Evolutionary conservation across 2,797 vertebrate species (phyloP).

Genomic region (Acanthis flammea): DNA sequence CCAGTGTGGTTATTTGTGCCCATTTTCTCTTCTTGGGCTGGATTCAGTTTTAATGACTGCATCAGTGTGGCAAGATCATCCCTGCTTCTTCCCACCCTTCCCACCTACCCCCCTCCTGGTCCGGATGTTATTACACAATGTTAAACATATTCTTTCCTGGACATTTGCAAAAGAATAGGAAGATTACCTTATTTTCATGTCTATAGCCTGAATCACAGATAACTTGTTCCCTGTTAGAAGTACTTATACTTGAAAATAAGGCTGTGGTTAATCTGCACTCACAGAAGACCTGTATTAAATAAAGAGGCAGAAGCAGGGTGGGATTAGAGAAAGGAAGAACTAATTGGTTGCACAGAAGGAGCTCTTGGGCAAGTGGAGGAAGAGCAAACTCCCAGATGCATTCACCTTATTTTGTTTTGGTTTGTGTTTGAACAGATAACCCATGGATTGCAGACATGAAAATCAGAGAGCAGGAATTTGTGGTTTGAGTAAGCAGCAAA

Average conservation of each 20-base stretch:
- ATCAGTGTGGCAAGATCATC: neutral
- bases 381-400: neutral
- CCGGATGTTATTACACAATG: slow-evolving; percentile 1
- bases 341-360: slow-evolving; percentile 13
- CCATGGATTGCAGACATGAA: neutral
- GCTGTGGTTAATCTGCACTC: slow-evolving; percentile 4
- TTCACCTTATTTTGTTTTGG: neutral
- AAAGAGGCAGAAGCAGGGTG: neutral
- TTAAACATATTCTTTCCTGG: slow-evolving; percentile 27
- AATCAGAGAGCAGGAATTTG: neutral
- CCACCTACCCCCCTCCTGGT: neutral
- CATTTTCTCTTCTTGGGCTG: neutral
- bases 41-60: neutral
- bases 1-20: neutral
- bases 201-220: slow-evolving; percentile 35
- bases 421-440: neutral
- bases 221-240: slow-evolving; percentile 1
- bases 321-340: slow-evolving; percentile 21
- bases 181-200: slow-evolving; percentile 62
- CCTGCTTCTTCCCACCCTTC: neutral
- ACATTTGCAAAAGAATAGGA: slow-evolving; percentile 54
- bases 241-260: slow-evolving; percentile 25
- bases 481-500: neutral
- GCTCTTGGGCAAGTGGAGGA: neutral
- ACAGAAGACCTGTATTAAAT: slow-evolving; percentile 5